Base-by-base conservation (phyloP, 2,797 vertebrate species). In the Schizopygopsis malacanthus region DNA sequence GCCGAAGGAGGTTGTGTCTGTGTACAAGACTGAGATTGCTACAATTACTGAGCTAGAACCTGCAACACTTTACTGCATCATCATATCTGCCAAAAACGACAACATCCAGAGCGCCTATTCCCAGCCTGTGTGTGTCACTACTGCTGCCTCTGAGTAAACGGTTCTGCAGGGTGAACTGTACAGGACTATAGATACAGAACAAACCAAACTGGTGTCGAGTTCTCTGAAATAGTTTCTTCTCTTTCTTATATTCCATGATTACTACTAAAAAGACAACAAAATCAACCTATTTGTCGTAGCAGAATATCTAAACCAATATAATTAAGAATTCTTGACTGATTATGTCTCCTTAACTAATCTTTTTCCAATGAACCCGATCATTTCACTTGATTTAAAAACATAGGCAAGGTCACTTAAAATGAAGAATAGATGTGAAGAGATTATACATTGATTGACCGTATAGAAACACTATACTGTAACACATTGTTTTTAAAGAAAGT, bases 21-120 rank as follows among this genome's bases (percentile, higher is more conserved):
- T 92, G 85, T 84, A 90, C 41, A 79, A 75, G 20, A 54, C 79
- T 0, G 63, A 92, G 63, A 87, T 37, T 73, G 56, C 90, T 79
- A 83, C 33, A 12, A 88, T 93, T 87, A 88, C 85, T 12, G 86
- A 89, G 41, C 93, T 96, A 16, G 88, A 92, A 54, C 90, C 93
- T 25, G 18, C 45, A 59, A 95, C 93, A 45, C 89, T 37, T 82
- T 95, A 95, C 92, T 95, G 93, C 25, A 47, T 94, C 83, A 87
- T 76, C 18, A 47, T 96, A 20, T 91, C 93, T 54, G 94, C 94
- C 81, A 93, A 89, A 81, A 90, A 90, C 81, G 25, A 56, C 85
- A n/a, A 18, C 65, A 73, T 20, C 18, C 89, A 93, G 79, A 94
- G 93, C 50, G 15, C 65, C 67, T 94, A 91, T 90, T 93, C 94